phyloP scores from a whole-genome alignment of 1,140 invertebrate genomes.

The Rhagoletis pomonella region DNA sequence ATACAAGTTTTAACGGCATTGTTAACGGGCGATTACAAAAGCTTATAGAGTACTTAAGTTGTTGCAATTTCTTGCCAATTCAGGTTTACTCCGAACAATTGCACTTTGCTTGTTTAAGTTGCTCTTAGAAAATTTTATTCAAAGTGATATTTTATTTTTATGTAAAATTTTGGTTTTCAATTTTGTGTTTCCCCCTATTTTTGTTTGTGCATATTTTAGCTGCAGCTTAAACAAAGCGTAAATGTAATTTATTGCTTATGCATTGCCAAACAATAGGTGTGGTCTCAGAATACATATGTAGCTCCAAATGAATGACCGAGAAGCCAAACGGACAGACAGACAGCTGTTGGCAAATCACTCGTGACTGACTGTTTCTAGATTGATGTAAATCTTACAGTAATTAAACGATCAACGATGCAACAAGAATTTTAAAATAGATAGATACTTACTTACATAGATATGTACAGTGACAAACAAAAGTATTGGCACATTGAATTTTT shows the following conservation, averaged over 20 bases:
- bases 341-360: conserved; percentile 33
- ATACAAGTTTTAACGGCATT: neutral
- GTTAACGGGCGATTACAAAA: neutral
- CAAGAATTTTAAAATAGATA: neutral
- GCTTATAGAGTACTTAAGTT: neutral
- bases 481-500: too few species aligned
- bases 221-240: neutral
- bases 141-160: too few species aligned
- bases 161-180: neutral
- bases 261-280: conserved; percentile 12
- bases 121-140: neutral
- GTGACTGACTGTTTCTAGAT: neutral
- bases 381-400: neutral
- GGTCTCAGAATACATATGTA: neutral
- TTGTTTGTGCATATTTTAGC: neutral
- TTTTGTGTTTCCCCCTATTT: neutral
- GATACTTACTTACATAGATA: too few species aligned
- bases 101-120: conserved; percentile 8
- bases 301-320: neutral
- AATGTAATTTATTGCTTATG: conserved; percentile 13
- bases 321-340: neutral
- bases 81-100: neutral
- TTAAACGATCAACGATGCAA: neutral
- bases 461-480: too few species aligned
- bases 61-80: neutral